Evolutionary conservation across 2,888 invertebrate species (phyloP).

Genomic region (Chrysodeixis includens): DNA sequence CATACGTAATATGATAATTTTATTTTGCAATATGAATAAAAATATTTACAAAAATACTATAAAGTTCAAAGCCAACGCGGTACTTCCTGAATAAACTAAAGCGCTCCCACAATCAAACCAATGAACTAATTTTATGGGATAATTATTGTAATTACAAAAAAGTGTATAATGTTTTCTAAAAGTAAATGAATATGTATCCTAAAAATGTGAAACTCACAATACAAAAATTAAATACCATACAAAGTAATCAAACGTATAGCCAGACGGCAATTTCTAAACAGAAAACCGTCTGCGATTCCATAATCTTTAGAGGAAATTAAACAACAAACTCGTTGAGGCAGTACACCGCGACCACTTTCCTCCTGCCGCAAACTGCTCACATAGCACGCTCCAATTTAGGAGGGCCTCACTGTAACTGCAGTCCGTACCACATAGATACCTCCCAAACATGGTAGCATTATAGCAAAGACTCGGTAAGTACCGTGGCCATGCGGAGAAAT

Average conservation of each 20-base stretch:
- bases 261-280: constrained; percentile 5
- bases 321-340: constrained; percentile 69
- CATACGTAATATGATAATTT: too few species aligned
- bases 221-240: neutral
- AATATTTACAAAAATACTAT: too few species aligned
- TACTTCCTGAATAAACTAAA: too few species aligned
- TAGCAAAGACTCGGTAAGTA: constrained; percentile 56
- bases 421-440: constrained; percentile 42
- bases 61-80: too few species aligned
- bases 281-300: constrained; percentile 47
- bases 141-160: too few species aligned
- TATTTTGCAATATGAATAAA: too few species aligned
- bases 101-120: too few species aligned
- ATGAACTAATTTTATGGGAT: too few species aligned
- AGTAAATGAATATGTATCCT: too few species aligned
- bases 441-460: constrained; percentile 60
- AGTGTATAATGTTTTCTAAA: too few species aligned
- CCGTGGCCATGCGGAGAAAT: constrained; percentile 62
- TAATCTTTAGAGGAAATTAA: constrained; percentile 73
- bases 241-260: neutral
- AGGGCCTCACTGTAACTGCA: constrained; percentile 50
- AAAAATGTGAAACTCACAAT: neutral
- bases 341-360: constrained; percentile 72
- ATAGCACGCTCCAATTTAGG: constrained; percentile 66
- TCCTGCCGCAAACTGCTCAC: constrained; percentile 66